Percentiles rank a stretch among this genome's conserved stretches.
These are phyloP conservation scores for Sinodicranocentrus sp. DNA, from an alignment of 2,888 invertebrate genomes.

Conservation along the genomic window DNA sequence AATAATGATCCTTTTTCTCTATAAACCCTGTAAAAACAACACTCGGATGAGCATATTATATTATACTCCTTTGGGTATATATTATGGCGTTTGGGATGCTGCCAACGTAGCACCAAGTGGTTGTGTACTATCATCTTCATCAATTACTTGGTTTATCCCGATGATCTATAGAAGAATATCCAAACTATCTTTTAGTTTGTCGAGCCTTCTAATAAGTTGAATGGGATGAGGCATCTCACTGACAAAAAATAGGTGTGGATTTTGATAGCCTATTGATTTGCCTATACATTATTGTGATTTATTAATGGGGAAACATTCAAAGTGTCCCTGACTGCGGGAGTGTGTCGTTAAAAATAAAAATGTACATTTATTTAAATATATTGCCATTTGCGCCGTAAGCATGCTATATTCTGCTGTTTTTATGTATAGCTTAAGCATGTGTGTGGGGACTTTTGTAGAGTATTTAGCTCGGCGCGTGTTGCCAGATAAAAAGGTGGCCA, in stretches of 20 bases:
- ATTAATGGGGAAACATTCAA: neutral
- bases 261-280: conserved; percentile 36
- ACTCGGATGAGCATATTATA: too few species aligned
- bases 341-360: too few species aligned
- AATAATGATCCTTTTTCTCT: conserved; percentile 27
- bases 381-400: too few species aligned
- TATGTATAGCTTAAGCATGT: neutral
- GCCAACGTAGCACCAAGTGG: conserved; percentile 49
- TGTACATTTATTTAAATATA: too few species aligned
- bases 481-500: conserved; percentile 10
- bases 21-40: too few species aligned
- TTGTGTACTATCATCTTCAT: conserved; percentile 45
- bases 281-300: conserved; percentile 8
- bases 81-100: conserved; percentile 45
- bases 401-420: too few species aligned
- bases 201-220: too few species aligned
- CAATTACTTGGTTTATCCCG: conserved; percentile 40
- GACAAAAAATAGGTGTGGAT: neutral
- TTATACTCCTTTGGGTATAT: too few species aligned
- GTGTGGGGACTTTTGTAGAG: neutral
- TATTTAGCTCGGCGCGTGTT: conserved; percentile 37
- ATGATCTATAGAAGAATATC: too few species aligned
- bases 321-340: neutral
- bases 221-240: too few species aligned
- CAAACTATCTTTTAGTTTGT: too few species aligned